A percentile compares a stretch with the other conserved stretches of the same genome.
Evolutionary conservation across 2,113 vertebrate genomes (phyloP).

Genomic region (Urocitellus parryii): DNA sequence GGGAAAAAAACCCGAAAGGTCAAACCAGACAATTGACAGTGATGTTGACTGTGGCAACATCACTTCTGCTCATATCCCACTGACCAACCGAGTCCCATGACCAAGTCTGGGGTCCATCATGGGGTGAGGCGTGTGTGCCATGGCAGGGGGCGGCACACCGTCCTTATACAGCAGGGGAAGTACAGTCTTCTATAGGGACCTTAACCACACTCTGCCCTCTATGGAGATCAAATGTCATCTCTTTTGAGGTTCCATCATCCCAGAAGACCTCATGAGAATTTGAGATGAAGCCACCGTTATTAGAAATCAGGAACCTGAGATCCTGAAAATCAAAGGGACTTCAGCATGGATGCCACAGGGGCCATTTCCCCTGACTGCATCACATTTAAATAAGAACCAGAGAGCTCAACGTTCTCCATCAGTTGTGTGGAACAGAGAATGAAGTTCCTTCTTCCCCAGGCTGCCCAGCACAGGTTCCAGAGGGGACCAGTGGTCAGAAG

Average conservation of each 20-base stretch:
- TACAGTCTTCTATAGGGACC: not conserved
- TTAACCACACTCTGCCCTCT: not conserved
- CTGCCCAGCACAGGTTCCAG: no score
- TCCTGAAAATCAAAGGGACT: not conserved
- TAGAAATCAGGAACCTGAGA: not conserved
- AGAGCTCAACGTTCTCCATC: not conserved
- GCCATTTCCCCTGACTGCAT: not conserved
- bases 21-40: not conserved
- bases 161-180: not conserved
- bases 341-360: not conserved
- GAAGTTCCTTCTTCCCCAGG: accelerated
- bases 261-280: not conserved
- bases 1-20: not conserved
- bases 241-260: not conserved
- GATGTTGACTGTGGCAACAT: not conserved
- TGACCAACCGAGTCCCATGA: not conserved
- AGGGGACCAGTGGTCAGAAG: not conserved
- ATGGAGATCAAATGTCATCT: not conserved
- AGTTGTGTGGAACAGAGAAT: not conserved
- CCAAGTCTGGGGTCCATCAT: accelerated
- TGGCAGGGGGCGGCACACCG: not conserved
- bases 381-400: not conserved
- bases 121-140: not conserved
- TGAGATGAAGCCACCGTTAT: not conserved
- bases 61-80: not conserved